Evolutionary conservation across 1,140 invertebrate genomes (phyloP).

Genomic region (Ips nitidus): DNA sequence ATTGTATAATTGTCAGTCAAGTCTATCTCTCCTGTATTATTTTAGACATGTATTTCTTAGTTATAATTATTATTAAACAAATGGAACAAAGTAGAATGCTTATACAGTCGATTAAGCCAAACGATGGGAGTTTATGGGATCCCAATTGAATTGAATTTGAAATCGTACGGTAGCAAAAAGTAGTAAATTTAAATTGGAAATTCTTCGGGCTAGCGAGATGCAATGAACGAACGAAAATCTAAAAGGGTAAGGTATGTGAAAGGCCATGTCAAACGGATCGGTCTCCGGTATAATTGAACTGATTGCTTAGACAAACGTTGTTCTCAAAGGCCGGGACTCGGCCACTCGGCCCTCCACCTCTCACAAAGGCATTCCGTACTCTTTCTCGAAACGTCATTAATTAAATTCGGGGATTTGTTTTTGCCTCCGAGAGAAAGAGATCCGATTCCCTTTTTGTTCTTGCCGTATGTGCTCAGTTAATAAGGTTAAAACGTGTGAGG

Average conservation of each 20-base stretch:
- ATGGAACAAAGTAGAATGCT: too few relatives aligned
- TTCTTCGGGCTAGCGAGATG: constrained; percentile 13
- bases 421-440: constrained; percentile 45
- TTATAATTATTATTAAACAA: too few relatives aligned
- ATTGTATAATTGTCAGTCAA: too few relatives aligned
- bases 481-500: constrained; percentile 49
- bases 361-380: constrained; percentile 48
- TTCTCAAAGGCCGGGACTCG: constrained; percentile 44
- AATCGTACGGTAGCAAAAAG: too few relatives aligned
- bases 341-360: constrained; percentile 29
- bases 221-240: constrained; percentile 8
- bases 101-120: too few relatives aligned
- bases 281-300: constrained; percentile 50
- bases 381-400: constrained; percentile 52
- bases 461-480: constrained; percentile 42
- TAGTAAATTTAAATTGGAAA: constrained; percentile 32
- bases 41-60: too few relatives aligned
- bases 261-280: constrained; percentile 48
- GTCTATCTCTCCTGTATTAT: too few relatives aligned
- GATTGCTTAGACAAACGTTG: constrained; percentile 51
- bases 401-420: constrained; percentile 54
- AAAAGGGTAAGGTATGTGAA: constrained; percentile 44
- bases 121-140: too few relatives aligned
- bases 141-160: too few relatives aligned
- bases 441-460: constrained; percentile 50